Evolutionary conservation across 2,888 invertebrate genomes (phyloP).

Genomic region (Cantharis flavilabris): DNA sequence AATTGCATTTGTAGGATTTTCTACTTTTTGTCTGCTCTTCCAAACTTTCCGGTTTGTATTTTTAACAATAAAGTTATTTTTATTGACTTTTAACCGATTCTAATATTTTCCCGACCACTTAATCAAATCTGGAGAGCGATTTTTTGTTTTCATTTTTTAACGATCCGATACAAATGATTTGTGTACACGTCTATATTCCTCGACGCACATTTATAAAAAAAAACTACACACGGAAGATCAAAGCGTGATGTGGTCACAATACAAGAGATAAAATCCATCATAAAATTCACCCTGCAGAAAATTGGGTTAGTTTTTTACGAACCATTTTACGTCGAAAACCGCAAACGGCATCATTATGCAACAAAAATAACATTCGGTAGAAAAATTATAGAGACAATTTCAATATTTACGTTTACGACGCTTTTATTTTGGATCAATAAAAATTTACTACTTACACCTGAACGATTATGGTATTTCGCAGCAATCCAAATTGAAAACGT

Average conservation of each 20-base stretch:
- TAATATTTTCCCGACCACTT: not conserved
- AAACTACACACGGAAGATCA: conserved; percentile 13
- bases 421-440: conserved; percentile 7
- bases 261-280: conserved; percentile 16
- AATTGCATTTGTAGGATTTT: conserved; percentile 22
- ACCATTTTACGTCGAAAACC: conserved; percentile 17
- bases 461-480: not conserved
- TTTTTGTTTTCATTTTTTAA: not conserved
- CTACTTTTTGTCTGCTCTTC: conserved; percentile 5
- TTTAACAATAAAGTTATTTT: not conserved
- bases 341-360: conserved; percentile 22
- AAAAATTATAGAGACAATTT: conserved; percentile 20
- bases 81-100: not conserved
- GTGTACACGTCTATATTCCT: not conserved
- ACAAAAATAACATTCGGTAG: conserved; percentile 13
- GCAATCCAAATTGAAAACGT: conserved; percentile 6
- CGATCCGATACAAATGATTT: not conserved
- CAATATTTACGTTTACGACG: conserved; percentile 23
- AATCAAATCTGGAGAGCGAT: not conserved
- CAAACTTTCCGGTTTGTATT: not conserved
- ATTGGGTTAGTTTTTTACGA: conserved; percentile 25
- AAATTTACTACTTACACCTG: conserved; percentile 16
- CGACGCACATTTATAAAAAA: not conserved
- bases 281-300: conserved; percentile 24
- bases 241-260: conserved; percentile 15